These are phyloP conservation scores for Cygnus buccinator DNA, from an alignment of 2,113 vertebrate genomes.

Conservation along the genomic window DNA sequence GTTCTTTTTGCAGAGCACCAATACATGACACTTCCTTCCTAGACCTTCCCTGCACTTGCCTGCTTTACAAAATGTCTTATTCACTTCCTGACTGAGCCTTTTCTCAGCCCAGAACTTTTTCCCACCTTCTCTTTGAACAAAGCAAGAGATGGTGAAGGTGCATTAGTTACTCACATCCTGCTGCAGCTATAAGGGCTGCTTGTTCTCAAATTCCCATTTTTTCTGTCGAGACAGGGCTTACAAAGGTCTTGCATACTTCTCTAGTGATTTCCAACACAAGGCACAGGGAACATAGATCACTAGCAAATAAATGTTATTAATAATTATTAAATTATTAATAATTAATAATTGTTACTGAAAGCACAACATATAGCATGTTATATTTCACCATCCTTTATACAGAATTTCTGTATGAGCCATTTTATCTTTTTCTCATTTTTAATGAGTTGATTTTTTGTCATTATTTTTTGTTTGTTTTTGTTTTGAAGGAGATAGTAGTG, in stretches of 20 bases:
- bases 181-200: neutral
- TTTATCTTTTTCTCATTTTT: neutral
- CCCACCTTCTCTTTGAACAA: neutral
- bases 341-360: neutral
- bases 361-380: neutral
- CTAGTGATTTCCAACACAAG: neutral
- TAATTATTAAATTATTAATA: neutral
- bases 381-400: neutral
- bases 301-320: neutral
- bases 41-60: neutral
- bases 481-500: neutral
- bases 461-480: neutral
- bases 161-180: neutral
- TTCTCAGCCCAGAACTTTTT: neutral
- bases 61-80: neutral
- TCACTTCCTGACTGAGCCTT: neutral
- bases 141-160: neutral
- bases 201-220: neutral
- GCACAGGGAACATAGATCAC: neutral
- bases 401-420: neutral
- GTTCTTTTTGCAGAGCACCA: constrained; percentile 17
- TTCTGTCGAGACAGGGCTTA: neutral
- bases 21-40: neutral
- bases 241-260: neutral
- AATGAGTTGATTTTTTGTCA: neutral